Conservation (phyloP, 2,113 vertebrate species). For the Lycaon pictus region DNA sequence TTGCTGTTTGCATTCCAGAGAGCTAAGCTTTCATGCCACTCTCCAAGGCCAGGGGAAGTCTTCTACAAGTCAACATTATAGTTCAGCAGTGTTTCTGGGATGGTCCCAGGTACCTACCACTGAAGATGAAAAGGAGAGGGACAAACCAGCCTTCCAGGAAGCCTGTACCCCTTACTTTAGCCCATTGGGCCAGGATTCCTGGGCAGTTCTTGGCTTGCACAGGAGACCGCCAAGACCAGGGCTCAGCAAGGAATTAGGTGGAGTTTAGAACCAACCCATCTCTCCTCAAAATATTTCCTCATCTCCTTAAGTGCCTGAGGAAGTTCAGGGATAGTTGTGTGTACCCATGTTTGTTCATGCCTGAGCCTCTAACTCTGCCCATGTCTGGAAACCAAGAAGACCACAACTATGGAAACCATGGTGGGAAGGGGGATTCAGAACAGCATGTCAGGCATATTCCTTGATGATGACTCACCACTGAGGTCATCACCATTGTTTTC, state of each 20-base stretch:
- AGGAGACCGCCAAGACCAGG: not conserved
- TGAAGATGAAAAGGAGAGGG: not conserved
- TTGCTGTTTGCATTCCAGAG: not conserved
- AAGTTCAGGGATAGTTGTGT: not conserved
- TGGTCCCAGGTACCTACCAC: not conserved
- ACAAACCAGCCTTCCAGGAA: not conserved
- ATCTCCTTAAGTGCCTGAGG: not conserved
- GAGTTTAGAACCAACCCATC: not conserved
- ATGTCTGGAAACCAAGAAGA: not conserved
- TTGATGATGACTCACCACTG: not conserved
- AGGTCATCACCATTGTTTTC: not conserved
- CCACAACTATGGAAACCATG: not conserved
- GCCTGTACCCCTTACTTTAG: not conserved
- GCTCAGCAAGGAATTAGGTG: not conserved
- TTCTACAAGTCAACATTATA: not conserved
- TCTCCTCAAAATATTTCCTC: not conserved
- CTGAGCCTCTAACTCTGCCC: not conserved
- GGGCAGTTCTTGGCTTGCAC: not conserved
- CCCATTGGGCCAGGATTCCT: not conserved
- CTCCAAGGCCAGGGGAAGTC: not conserved
- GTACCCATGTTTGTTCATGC: not conserved
- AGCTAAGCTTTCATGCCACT: not conserved
- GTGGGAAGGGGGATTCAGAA: not conserved
- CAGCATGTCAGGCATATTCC: fast-evolving
- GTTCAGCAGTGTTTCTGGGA: not conserved